Evolutionary conservation across 2,113 vertebrate species (phyloP).

Genomic region (Etia nguti): DNA sequence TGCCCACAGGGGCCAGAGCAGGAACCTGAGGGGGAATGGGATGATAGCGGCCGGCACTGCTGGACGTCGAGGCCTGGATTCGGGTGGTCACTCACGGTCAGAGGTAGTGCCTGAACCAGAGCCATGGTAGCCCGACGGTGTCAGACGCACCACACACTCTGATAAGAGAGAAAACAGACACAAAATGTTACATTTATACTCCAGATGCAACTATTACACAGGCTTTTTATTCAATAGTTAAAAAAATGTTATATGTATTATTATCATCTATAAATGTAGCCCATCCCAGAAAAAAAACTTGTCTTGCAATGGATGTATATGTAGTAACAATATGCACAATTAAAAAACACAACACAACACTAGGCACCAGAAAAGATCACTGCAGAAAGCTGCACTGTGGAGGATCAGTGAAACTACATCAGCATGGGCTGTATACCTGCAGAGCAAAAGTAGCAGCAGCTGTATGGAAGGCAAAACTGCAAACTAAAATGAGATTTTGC

Average conservation of each 20-base stretch:
- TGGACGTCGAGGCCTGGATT: constrained; percentile 72
- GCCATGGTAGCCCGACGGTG: constrained; percentile 79
- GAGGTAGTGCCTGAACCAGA: constrained; percentile 86
- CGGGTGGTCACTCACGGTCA: constrained; percentile 79
- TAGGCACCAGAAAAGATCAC: background rate
- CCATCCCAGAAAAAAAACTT: background rate
- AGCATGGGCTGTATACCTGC: background rate
- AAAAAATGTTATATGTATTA: background rate
- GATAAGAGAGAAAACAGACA: background rate
- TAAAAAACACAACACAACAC: background rate
- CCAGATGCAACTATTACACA: background rate
- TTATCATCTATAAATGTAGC: background rate
- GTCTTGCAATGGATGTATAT: background rate
- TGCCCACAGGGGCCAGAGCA: constrained; percentile 43
- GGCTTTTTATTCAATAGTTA: background rate
- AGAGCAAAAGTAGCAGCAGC: background rate
- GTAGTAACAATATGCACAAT: background rate
- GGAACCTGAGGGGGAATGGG: constrained; percentile 28
- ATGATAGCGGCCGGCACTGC: constrained; percentile 51
- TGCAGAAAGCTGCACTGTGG: background rate
- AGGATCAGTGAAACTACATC: background rate
- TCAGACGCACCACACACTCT: constrained; percentile 74
- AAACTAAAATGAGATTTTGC: background rate
- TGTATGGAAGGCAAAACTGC: background rate
- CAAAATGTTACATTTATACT: background rate